Evolutionary conservation across 2,797 vertebrate species (phyloP).

Genomic region (Sebastes itinus): DNA sequence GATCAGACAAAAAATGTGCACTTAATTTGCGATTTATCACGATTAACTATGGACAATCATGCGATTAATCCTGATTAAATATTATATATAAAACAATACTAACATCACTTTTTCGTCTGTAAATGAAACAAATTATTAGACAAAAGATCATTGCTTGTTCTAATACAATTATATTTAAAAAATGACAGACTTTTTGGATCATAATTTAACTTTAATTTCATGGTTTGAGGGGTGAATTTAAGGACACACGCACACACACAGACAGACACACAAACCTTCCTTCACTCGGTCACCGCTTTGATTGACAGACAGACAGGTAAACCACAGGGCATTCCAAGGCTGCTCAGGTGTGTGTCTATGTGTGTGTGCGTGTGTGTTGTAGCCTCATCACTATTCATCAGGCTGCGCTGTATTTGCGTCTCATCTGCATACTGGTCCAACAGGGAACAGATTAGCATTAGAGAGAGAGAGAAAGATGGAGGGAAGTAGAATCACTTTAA

Average conservation of each 20-base stretch:
- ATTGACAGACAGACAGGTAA: constrained; percentile 84
- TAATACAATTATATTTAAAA: background rate
- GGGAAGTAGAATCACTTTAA: constrained; percentile 81
- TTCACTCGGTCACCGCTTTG: constrained; percentile 63
- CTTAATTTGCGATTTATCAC: too few relatives aligned
- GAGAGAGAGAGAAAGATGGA: constrained; percentile 70
- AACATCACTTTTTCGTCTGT: background rate
- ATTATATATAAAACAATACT: background rate
- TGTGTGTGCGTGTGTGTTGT: constrained; percentile 23
- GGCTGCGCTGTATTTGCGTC: constrained; percentile 73
- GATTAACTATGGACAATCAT: too few relatives aligned
- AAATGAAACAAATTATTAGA: background rate
- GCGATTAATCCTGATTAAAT: too few relatives aligned
- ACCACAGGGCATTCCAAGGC: constrained; percentile 76
- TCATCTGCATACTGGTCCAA: constrained; percentile 83
- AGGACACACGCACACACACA: background rate
- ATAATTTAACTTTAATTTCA: background rate
- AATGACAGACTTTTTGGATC: background rate
- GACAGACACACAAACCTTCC: constrained; percentile 25
- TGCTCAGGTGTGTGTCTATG: constrained; percentile 55
- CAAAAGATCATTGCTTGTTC: background rate
- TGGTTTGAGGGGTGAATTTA: constrained; percentile 21
- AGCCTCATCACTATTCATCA: constrained; percentile 83
- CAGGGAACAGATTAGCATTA: constrained; percentile 85
- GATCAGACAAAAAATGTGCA: too few relatives aligned